Evolutionary conservation across 2,797 vertebrate genomes (phyloP).

Genomic region (Gadopsis bispinosus): DNA sequence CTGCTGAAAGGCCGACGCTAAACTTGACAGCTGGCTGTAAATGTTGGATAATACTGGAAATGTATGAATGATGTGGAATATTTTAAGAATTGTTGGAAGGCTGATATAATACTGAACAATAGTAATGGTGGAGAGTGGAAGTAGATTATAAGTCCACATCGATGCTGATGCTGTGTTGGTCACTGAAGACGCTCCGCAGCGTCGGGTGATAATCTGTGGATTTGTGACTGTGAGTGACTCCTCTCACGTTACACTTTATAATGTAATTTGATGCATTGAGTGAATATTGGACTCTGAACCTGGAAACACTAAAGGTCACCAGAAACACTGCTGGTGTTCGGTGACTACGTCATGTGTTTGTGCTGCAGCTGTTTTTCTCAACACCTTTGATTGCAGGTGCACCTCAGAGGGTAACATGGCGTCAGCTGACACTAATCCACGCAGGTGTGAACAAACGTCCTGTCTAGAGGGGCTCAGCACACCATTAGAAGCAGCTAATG

Average conservation of each 20-base stretch:
- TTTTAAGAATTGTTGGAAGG: too few species aligned
- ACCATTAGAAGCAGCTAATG: conserved; percentile 16
- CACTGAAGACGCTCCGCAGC: too few species aligned
- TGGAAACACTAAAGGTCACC: not conserved
- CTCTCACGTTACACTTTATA: not conserved
- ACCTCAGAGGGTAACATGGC: conserved; percentile 7
- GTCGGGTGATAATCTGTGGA: not conserved
- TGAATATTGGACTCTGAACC: not conserved
- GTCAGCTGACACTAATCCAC: not conserved
- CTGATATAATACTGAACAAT: too few species aligned
- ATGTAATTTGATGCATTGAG: not conserved
- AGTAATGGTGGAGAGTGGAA: too few species aligned
- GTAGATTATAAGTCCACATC: too few species aligned
- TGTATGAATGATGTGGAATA: too few species aligned
- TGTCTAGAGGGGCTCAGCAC: conserved; percentile 8
- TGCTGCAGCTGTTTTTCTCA: conserved; percentile 24
- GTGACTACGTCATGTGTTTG: conserved; percentile 7
- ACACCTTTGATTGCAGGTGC: conserved; percentile 47
- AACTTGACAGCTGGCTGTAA: too few species aligned
- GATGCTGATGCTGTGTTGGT: too few species aligned
- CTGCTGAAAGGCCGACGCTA: too few species aligned
- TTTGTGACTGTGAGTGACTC: too few species aligned
- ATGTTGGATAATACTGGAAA: too few species aligned
- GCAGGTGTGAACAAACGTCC: conserved; percentile 21
- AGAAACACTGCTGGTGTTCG: not conserved